These are phyloP conservation scores for Hippocampus kuda DNA, from an alignment of 2,797 vertebrate genomes.

Conservation along the genomic window DNA sequence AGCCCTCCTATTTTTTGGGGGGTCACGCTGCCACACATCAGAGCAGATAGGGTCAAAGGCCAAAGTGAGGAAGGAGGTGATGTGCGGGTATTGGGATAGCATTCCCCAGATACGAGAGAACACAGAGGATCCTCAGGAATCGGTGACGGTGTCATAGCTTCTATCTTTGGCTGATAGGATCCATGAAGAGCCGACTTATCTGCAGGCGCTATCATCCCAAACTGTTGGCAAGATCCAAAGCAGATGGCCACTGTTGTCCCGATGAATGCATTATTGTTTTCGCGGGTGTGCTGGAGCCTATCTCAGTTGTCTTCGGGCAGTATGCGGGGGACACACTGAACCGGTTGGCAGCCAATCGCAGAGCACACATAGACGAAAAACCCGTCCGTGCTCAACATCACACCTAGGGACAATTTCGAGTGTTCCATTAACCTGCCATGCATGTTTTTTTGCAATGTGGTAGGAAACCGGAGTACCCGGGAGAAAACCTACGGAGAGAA, in stretches of 20 bases:
- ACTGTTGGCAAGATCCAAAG: conserved; percentile 12
- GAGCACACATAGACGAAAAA: no score
- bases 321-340: no score
- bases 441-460: no score
- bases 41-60: conserved; percentile 20
- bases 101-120: conserved; percentile 35
- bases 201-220: conserved; percentile 10
- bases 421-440: no score
- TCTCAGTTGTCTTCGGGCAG: no score
- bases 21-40: conserved; percentile 1
- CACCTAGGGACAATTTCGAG: no score
- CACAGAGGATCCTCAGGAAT: conserved; percentile 2
- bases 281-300: neutral
- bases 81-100: conserved; percentile 24
- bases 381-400: no score
- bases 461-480: no score
- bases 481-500: no score
- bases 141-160: conserved; percentile 28
- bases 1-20: conserved; percentile 7
- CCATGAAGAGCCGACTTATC: conserved; percentile 26
- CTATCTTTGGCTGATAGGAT: conserved; percentile 35
- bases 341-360: no score
- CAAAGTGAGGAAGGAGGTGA: conserved; percentile 38
- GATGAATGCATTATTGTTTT: neutral
- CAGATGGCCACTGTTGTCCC: conserved; percentile 7